Evolutionary conservation across 64 coral and sea anemone genomes (phyloP), one percentile per base, ranked within the genome.

Genomic region (Exaiptasia diaphana): DNA sequence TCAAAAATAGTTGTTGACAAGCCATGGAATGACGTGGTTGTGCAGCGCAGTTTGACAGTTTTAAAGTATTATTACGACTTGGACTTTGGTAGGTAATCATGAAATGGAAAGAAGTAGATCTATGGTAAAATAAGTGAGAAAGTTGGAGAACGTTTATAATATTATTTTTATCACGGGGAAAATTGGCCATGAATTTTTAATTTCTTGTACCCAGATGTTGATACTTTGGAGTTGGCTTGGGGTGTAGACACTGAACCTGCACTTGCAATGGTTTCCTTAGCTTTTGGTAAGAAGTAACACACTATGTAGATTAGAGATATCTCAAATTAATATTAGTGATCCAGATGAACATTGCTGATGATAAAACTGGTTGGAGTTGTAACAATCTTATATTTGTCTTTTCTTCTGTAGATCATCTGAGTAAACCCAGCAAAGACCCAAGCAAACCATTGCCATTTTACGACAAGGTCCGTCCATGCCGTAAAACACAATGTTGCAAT

Each of bases 21-120:
- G 49, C 95, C 95, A 4, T 99, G 95, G 95, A 82, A 69, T 14
- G 62, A 93, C 37, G 48, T 93, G 65, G 67, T 38, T 14, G 75
- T 99, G 18, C 86, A 82, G 15, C 68, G 95, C 41, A 92, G 75
- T 77, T 62, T 99, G 12, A 88, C 79, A 28, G 73, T 90, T 22
- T 61, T 99, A 3, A 99, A 99, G 60, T 99, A 64, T 71, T 99
- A 79, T 56, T 92, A 99, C 43, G 95, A 99, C 75, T 55, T 99
- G 31, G 77, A 88, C 29, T 89, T 99, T 76, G 94, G 94, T 97
- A 92, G 77, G 20, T 42, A 21, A 20, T 32, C 17, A 49, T 34
- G 63, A 67, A 18, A 30, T 14, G 0, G 18, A 55, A 3, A 18
- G 10, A 20, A 55, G 52, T 17, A 3, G 43, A 15, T 15, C 4